Base-by-base conservation (phyloP, 2,113 vertebrate species). In the Mohoua ochrocephala region DNA sequence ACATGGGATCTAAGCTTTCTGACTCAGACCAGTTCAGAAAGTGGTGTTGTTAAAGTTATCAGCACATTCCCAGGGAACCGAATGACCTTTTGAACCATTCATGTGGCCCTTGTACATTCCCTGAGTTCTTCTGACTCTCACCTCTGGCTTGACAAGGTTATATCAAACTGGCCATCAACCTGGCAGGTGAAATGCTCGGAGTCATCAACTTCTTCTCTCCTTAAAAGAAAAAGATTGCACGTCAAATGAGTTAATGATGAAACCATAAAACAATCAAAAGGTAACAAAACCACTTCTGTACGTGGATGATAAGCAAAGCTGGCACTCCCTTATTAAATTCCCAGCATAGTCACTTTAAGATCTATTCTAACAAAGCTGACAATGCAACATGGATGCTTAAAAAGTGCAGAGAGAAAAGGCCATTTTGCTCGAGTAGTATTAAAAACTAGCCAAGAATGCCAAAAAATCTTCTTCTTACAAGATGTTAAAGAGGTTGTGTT, bases 181-280 rank as follows among this genome's bases (percentile, higher is more conserved):
- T 96, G 94, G 91, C 96, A 97, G 53, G 56, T 49, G 41, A 97
- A 97, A 79, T 89, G 94, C 77, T 95, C 96, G 0, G 95, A 47
- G 31, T 97, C 95, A 82, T 97, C 96, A 92, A 64, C 92, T 59
- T 97, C 96, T 53, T 96, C 94, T 56, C 93, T 97, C 94, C 95
- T 97, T 84, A 53, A 94, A 91, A 93, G 22, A 91, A 79, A 95
- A 42, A 82, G 19, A 96, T 67, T 44, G 33, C 71, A 89, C 87
- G 24, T 35, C 56, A 56, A 67, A 64, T 1, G 2, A 84, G 65
- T 69, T 79, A 57, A 82, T 61, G 28, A 76, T 57, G 65, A 89
- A 91, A 71, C 24, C 45, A 87, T 18, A 65, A 80, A 91, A 45
- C 31, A 65, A 75, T 23, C 26, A 82, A 16, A 33, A 91, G 4